phyloP scores from a whole-genome alignment of 2,113 vertebrate species.

The Leptobrachium leishanense region DNA sequence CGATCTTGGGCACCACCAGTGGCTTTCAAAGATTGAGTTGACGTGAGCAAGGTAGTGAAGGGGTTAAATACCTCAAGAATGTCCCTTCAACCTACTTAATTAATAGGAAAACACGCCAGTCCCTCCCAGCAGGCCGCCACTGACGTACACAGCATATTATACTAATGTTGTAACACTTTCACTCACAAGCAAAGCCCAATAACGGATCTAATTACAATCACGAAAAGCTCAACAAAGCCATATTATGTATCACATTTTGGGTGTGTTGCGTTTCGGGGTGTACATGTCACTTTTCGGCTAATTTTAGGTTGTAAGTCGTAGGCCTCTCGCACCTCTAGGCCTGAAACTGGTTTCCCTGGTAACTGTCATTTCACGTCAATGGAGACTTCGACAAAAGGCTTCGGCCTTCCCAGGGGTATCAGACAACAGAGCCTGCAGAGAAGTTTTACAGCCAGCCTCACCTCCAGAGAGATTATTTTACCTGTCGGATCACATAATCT shows the following conservation, averaged over 20 bases:
- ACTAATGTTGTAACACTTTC: not conserved
- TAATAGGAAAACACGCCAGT: no score
- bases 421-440: slow-evolving; percentile 60
- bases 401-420: slow-evolving; percentile 75
- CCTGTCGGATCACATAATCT: slow-evolving; percentile 65
- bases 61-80: no score
- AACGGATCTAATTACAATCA: not conserved
- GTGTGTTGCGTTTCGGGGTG: not conserved
- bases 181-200: not conserved
- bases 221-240: not conserved
- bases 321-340: slow-evolving; percentile 51
- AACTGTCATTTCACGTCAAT: slow-evolving; percentile 51
- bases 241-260: not conserved
- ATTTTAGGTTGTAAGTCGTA: slow-evolving; percentile 1
- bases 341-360: slow-evolving; percentile 51
- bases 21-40: no score
- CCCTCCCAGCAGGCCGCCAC: no score
- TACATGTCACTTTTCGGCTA: not conserved
- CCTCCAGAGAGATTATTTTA: slow-evolving; percentile 64
- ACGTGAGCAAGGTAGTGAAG: no score
- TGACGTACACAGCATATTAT: no score
- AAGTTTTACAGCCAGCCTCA: slow-evolving; percentile 66
- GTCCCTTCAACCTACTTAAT: no score
- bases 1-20: no score
- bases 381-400: slow-evolving; percentile 48